These are phyloP conservation scores for Austrofundulus limnaeus DNA, from an alignment of 2,113 vertebrate genomes.

Conservation along the genomic window DNA sequence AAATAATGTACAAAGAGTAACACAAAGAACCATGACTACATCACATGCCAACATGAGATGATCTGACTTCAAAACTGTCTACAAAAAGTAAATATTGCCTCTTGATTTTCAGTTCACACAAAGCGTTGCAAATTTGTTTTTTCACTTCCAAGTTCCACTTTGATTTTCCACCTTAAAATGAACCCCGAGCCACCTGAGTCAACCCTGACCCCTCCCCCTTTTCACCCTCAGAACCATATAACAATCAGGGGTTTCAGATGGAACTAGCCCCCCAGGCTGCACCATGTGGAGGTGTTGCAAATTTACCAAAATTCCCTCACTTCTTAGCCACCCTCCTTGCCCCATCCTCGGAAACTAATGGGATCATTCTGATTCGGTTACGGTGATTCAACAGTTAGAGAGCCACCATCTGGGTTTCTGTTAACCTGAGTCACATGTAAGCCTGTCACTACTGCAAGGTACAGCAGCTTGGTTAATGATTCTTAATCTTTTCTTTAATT, in stretches of 20 bases:
- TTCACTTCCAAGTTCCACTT: constrained; percentile 46
- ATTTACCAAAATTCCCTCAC: constrained; percentile 69
- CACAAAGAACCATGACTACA: too few species aligned
- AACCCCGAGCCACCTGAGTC: constrained; percentile 61
- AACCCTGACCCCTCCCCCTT: constrained; percentile 31
- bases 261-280: constrained; percentile 47
- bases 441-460: constrained; percentile 98
- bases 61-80: too few species aligned
- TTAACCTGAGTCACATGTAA: constrained; percentile 99
- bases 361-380: constrained; percentile 99
- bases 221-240: background rate
- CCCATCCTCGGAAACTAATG: constrained; percentile 90
- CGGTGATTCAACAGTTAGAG: constrained; percentile 98
- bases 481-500: constrained; percentile 99
- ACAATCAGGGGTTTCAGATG: constrained; percentile 18
- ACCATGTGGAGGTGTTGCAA: constrained; percentile 62
- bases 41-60: background rate
- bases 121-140: constrained; percentile 44
- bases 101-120: constrained; percentile 15
- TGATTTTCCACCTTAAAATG: constrained; percentile 34
- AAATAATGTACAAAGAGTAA: too few species aligned
- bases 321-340: constrained; percentile 39
- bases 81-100: background rate
- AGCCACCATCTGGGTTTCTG: constrained; percentile 99
- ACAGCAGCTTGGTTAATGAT: constrained; percentile 99